Conservation (phyloP, 2,113 vertebrate genomes). For the Calidris pygmaea region DNA sequence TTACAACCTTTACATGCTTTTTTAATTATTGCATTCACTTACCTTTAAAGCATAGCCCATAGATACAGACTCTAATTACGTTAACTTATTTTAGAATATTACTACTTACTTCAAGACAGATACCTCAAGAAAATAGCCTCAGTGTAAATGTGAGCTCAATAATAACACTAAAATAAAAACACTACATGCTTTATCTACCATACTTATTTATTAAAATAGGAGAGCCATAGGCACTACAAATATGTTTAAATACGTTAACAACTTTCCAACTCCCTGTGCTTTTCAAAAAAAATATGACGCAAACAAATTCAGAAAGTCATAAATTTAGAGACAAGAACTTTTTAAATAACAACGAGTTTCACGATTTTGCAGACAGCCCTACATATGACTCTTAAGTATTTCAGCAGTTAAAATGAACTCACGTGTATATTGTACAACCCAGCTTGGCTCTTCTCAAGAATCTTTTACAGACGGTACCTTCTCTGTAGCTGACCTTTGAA, state of each 20-base stretch:
- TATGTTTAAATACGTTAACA: fast-evolving
- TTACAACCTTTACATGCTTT: fast-evolving
- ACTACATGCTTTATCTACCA: fast-evolving
- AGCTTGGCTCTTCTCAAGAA: fast-evolving
- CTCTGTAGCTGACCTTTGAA: fast-evolving
- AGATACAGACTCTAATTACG: not conserved
- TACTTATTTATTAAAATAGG: not conserved
- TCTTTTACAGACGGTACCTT: fast-evolving
- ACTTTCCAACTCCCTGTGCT: fast-evolving
- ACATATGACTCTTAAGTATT: fast-evolving
- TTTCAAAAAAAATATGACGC: not conserved
- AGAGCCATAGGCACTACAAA: not conserved
- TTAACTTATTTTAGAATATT: not conserved
- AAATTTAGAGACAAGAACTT: fast-evolving
- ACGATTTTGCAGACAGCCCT: fast-evolving
- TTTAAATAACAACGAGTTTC: fast-evolving
- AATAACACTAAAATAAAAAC: not conserved
- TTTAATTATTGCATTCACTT: not conserved
- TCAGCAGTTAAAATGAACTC: not conserved
- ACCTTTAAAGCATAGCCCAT: fast-evolving
- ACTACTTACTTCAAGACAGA: not conserved
- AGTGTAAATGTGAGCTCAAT: not conserved
- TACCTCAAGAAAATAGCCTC: not conserved
- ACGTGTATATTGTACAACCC: fast-evolving
- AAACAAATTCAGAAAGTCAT: fast-evolving